Conservation (phyloP, 1,140 invertebrate species). For the Drosophila aff. region DNA sequence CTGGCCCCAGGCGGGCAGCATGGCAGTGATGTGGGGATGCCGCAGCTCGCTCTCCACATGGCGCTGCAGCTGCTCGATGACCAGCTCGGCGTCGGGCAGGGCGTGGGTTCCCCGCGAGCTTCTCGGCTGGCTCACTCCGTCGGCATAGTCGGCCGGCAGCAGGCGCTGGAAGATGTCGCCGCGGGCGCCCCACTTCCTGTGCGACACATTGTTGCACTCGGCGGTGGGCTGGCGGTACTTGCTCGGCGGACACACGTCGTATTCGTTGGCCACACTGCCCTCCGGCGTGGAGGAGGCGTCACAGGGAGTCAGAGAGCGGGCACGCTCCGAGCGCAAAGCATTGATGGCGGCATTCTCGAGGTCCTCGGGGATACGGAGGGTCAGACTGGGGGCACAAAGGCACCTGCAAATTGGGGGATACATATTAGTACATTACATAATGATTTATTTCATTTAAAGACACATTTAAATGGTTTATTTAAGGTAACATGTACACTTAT, state of each 20-base stretch:
- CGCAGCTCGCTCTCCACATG: conserved; percentile 80
- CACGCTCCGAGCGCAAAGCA: conserved; percentile 68
- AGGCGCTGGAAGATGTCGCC: conserved; percentile 93
- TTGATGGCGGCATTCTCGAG: conserved; percentile 72
- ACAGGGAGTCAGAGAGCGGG: conserved; percentile 67
- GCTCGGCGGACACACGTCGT: conserved; percentile 89
- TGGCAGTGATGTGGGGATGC: conserved; percentile 91
- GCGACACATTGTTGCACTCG: conserved; percentile 97
- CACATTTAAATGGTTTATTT: too few species aligned
- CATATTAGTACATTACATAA: too few species aligned
- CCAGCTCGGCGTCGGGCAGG: conserved; percentile 86
- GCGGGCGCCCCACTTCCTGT: conserved; percentile 94
- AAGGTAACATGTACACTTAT: too few species aligned
- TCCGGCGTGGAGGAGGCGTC: conserved; percentile 20
- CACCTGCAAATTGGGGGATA: conserved; percentile 46
- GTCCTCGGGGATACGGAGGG: conserved; percentile 77
- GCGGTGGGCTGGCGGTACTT: conserved; percentile 94
- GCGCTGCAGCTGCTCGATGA: conserved; percentile 72
- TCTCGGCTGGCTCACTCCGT: conserved; percentile 90
- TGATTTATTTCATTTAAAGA: too few species aligned
- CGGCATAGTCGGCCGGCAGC: conserved; percentile 92
- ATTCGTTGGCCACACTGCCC: conserved; percentile 56
- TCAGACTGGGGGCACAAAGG: conserved; percentile 56
- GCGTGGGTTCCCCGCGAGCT: conserved; percentile 86
- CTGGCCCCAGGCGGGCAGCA: conserved; percentile 93